Conservation (phyloP, 2,113 vertebrate genomes). For the Strigops habroptila region DNA sequence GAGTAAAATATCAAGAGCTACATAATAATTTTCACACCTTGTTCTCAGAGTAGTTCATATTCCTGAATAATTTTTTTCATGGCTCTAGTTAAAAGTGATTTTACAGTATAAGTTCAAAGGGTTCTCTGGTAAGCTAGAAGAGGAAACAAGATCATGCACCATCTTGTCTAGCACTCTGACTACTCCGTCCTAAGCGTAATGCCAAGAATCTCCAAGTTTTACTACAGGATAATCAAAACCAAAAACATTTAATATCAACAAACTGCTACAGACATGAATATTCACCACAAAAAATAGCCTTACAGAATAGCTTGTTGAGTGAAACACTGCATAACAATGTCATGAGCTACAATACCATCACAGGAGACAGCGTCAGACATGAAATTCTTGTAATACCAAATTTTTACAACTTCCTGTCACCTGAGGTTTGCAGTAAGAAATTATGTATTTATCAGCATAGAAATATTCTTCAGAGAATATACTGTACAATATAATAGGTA, state of each 20-base stretch:
- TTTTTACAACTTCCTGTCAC: constrained; percentile 44
- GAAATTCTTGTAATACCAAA: constrained; percentile 1
- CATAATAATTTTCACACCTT: constrained; percentile 35
- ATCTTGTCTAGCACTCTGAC: constrained; percentile 9
- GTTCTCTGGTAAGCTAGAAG: neutral
- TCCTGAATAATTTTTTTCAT: neutral
- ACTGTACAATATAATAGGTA: neutral
- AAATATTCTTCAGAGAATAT: neutral
- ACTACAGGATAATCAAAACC: neutral
- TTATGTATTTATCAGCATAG: neutral
- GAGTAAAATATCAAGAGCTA: constrained; percentile 7
- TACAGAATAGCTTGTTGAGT: neutral
- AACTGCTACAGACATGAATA: neutral
- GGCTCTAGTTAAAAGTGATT: constrained; percentile 1
- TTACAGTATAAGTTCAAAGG: constrained; percentile 18
- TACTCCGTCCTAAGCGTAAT: fast-evolving
- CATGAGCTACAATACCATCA: neutral
- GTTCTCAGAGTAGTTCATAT: neutral
- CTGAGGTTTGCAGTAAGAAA: neutral
- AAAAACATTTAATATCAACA: neutral
- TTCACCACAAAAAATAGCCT: neutral
- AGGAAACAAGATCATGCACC: constrained; percentile 47
- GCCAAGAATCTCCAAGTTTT: neutral
- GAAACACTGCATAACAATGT: constrained; percentile 50
- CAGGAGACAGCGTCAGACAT: neutral